Conservation (phyloP, 2,797 vertebrate species). For the Cuculus canorus region DNA sequence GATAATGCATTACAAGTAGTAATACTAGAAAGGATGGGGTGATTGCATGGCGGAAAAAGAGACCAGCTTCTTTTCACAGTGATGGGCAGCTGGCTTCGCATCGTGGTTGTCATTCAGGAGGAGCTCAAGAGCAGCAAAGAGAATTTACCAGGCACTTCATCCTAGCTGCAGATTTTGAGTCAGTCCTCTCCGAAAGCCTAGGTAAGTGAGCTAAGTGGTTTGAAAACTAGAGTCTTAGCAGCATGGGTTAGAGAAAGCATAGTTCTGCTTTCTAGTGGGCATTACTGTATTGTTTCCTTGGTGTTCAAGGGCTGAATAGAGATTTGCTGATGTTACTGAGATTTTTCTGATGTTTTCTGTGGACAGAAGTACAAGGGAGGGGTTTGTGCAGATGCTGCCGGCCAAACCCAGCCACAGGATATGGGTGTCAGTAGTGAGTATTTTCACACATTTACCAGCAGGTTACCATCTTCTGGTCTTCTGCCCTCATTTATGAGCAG, state of each 20-base stretch:
- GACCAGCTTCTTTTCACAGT: not conserved
- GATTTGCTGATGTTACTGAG: not conserved
- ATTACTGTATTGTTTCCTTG: not conserved
- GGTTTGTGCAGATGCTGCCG: not conserved
- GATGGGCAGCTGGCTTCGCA: not conserved
- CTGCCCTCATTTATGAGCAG: not conserved
- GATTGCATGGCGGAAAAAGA: not conserved
- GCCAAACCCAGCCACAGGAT: not conserved
- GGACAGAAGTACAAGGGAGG: not conserved
- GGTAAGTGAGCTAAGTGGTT: not conserved
- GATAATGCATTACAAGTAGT: not conserved
- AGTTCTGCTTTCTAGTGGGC: not conserved
- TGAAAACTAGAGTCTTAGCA: not conserved
- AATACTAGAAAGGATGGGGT: not conserved
- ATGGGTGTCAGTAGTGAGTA: not conserved
- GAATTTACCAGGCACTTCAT: not conserved
- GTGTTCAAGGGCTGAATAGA: not conserved
- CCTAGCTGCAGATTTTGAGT: not conserved
- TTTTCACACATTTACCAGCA: not conserved
- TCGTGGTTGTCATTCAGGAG: not conserved
- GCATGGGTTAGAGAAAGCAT: not conserved
- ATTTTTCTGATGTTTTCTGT: not conserved
- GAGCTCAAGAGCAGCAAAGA: not conserved
- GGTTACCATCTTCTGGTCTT: not conserved
- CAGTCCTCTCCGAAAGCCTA: not conserved